Evolutionary conservation across 1,140 invertebrate species (phyloP), one percentile per base, ranked within the genome.

Genomic region (Zaprionus inermis): DNA sequence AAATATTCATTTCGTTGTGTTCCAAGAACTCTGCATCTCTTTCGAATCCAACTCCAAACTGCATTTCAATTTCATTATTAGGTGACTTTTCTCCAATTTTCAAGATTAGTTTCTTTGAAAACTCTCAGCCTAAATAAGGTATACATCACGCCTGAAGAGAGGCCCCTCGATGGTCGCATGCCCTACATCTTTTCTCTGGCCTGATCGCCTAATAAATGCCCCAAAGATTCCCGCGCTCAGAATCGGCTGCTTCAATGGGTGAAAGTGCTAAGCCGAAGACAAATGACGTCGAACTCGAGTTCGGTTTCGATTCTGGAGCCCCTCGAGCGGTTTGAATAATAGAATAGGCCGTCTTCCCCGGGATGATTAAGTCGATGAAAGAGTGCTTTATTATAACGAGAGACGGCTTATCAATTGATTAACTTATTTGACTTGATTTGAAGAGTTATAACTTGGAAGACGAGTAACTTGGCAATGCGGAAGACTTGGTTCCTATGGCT

Each of bases 201-300:
- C 38, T 16, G 24, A 46, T n/a, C 55, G 57, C 5, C 64, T 68
- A 38, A 64, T 30, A 60, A 69, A 60, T 28, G 32, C 41, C 18
- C 56, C n/a, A 30, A 36, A 68, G 20, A 54, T 20, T 3, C 36
- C 18, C 7, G 20, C 32, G 24, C 5, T 32, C 44, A 49, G 44
- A 64, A 57, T 72, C 70, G 34, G 20, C 16, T 66, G 46, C 32
- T 63, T 70, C n/a, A 76, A 66, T 71, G 41, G 83, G 83, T 71
- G 83, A 88, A 88, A 86, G 82, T 88, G 83, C 46, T 76, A 69
- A 82, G 76, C 67, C 67, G 56, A n/a, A 74, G 59, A 81, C 55
- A 85, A 79, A 78, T 78, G 72, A 52, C 49, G 56, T 32, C 10
- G 34, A n/a, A 11, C 24, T 32, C 24, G 28, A n/a, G 5, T 36